Evolutionary conservation across 2,113 vertebrate genomes (phyloP).

Genomic region (Indicator maculatus): DNA sequence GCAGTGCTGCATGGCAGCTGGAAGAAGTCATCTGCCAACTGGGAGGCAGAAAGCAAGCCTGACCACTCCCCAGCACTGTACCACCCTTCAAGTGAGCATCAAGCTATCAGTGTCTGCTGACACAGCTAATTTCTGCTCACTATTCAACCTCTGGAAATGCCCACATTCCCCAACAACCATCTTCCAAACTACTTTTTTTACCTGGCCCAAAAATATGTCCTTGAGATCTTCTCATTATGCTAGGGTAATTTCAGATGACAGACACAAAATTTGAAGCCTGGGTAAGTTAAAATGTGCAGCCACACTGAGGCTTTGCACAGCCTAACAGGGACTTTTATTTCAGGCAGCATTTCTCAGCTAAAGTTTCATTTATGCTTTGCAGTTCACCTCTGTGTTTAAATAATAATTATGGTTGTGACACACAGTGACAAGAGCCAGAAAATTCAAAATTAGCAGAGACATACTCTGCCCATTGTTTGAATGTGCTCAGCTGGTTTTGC

Average conservation of each 20-base stretch:
- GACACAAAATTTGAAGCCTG: neutral
- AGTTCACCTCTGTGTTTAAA: constrained; percentile 50
- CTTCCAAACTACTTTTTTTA: neutral
- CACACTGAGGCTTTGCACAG: neutral
- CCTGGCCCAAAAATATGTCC: neutral
- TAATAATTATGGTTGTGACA: constrained; percentile 36
- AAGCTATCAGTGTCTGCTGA: neutral
- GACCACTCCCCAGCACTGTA: neutral
- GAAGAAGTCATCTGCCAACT: neutral
- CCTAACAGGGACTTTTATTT: neutral
- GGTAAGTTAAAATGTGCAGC: neutral
- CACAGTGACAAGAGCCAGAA: constrained; percentile 60
- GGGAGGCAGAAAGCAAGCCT: neutral
- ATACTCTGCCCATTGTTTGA: constrained; percentile 50
- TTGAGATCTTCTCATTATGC: neutral
- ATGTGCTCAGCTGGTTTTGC: constrained; percentile 66
- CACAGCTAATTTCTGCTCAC: neutral
- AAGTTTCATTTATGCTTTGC: constrained; percentile 22
- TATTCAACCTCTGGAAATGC: neutral
- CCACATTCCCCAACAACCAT: neutral
- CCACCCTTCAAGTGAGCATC: neutral
- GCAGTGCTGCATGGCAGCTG: neutral
- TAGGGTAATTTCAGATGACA: neutral
- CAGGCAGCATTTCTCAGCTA: constrained; percentile 1
- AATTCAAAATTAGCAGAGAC: constrained; percentile 57